Conservation (phyloP, 1,140 invertebrate genomes). For the Mamestra configurata region DNA sequence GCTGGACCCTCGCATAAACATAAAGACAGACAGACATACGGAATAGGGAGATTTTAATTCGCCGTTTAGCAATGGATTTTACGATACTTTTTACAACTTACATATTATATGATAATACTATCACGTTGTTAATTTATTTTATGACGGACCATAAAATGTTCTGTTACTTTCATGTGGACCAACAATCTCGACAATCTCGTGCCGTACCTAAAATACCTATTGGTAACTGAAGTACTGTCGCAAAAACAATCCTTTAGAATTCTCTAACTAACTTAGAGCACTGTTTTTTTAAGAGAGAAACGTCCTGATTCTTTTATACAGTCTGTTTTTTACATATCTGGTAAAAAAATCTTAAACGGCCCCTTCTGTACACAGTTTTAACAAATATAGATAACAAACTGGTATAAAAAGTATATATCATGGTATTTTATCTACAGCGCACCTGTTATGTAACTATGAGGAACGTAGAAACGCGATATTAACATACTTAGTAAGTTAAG, state of each 20-base stretch:
- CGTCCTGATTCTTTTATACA: neutral
- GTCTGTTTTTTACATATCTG: conserved; percentile 17
- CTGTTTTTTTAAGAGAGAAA: neutral
- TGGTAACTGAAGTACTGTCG: conserved; percentile 31
- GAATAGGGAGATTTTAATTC: conserved; percentile 54
- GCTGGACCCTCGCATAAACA: conserved; percentile 75
- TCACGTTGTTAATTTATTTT: conserved; percentile 29
- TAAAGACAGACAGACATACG: conserved; percentile 55
- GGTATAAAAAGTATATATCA: conserved; percentile 59
- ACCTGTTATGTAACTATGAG: conserved; percentile 63
- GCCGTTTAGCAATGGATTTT: conserved; percentile 64
- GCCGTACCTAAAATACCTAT: conserved; percentile 10
- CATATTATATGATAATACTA: conserved; percentile 37
- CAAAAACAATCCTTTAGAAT: conserved; percentile 28
- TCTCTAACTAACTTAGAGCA: neutral
- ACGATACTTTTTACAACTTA: conserved; percentile 51
- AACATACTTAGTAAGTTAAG: conserved; percentile 54
- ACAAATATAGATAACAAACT: conserved; percentile 66
- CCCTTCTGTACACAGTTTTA: conserved; percentile 51
- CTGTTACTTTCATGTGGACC: conserved; percentile 13
- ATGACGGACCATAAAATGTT: conserved; percentile 20
- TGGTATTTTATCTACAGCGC: conserved; percentile 60
- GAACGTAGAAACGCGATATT: conserved; percentile 42
- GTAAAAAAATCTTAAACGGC: conserved; percentile 15
- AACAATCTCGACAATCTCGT: conserved; percentile 38